Base-by-base conservation (phyloP, 1,140 invertebrate species). In the Drosophila nannoptera region DNA sequence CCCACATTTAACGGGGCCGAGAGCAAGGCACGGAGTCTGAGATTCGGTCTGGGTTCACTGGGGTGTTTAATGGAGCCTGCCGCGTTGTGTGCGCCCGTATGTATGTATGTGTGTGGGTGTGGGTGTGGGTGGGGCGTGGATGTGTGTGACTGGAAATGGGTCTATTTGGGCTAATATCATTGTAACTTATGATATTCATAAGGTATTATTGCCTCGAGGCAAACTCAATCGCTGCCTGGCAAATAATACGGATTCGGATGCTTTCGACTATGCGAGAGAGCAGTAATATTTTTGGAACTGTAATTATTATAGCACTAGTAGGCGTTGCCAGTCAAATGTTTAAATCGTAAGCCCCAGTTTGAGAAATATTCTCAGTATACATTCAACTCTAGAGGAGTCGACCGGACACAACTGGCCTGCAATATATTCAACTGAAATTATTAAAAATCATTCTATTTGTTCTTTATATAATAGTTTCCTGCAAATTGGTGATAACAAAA, bases 11-110 rank as follows among this genome's bases (percentile, higher is more conserved):
- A n/a, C n/a, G 48, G 48, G 48, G 5, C 5, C 14, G 12, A 3
- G 42, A 6, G n/a, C 7, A 4, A 7, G 7, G 31, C 12, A 14
- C 0, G 12, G n/a, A 4, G 31, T 35, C 8, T n/a, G 49, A 11
- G 49, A 22, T 22, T 22, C 22, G 22, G 22, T 22, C 3, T 22
- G 22, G 22, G 49, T 9, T 35, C 35, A 53, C 36, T 69, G 69
- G 71, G 75, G 68, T 83, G 78, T 73, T 84, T 83, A 83, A 83
- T 83, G 78, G 80, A 84, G 78, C 78, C 75, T 84, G 75, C 65
- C 80, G 72, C 68, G 61, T 73, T 75, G 14, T 50, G 40, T 53
- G 33, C 60, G 48, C 49, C 36, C 64, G 49, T 46, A 35, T 42
- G 65, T 43, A 32, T 63, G 40, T 54, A 40, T 70, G 38, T 36